Percentiles rank a stretch among this genome's conserved stretches.
phyloP scores from a whole-genome alignment of 2,113 vertebrate species.

The Baryphthengus martii region DNA sequence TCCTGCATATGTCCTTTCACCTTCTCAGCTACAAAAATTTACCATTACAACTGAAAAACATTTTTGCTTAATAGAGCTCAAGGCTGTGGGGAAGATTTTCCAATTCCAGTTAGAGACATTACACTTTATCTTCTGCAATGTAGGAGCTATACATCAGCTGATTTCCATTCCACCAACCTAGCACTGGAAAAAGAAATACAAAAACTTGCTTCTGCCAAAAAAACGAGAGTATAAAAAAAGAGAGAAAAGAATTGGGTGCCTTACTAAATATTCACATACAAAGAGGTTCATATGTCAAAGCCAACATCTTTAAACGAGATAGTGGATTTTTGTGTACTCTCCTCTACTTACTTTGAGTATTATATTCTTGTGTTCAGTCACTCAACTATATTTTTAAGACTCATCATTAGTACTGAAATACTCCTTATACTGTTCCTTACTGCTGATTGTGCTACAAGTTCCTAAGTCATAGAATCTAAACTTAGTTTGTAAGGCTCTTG shows the following conservation, averaged over 20 bases:
- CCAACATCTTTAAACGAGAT: neutral
- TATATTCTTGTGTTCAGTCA: neutral
- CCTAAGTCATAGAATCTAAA: constrained; percentile 28
- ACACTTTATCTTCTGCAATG: neutral
- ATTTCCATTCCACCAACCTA: neutral
- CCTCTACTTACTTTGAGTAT: neutral
- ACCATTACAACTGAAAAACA: neutral
- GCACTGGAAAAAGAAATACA: neutral
- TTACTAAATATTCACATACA: neutral
- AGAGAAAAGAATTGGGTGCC: neutral
- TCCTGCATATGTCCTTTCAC: neutral
- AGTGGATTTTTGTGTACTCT: neutral
- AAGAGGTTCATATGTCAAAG: neutral
- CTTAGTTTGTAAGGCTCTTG: constrained; percentile 32
- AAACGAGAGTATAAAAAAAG: neutral
- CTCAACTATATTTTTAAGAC: constrained; percentile 1
- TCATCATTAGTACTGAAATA: neutral
- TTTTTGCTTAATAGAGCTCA: neutral
- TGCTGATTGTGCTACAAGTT: constrained; percentile 33
- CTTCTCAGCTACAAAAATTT: neutral
- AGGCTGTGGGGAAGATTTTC: neutral
- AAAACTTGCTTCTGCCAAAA: neutral
- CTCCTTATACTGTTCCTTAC: constrained; percentile 16
- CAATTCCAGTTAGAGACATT: neutral
- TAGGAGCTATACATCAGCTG: neutral